A percentile compares a stretch with the other conserved stretches of the same genome.
Conservation (phyloP, 2,113 vertebrate genomes). For the Trogon melanurus region DNA sequence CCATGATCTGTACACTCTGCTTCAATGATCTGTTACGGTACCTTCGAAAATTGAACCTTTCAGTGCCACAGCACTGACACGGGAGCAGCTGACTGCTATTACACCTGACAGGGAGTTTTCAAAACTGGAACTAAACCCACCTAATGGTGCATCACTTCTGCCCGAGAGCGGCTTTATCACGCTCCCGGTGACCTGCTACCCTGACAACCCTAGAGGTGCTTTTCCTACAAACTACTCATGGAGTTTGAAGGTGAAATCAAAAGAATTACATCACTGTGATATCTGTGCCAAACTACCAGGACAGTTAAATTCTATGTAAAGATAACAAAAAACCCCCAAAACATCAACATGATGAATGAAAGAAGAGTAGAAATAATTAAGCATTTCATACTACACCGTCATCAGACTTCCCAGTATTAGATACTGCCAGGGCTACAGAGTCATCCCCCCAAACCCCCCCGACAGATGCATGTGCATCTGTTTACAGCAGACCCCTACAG, state of each 20-base stretch:
- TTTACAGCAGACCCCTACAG: background rate
- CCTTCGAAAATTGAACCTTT: background rate
- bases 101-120: background rate
- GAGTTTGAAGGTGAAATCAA: background rate
- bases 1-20: background rate
- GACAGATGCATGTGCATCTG: too few relatives aligned
- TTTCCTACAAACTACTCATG: background rate
- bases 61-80: background rate
- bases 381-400: background rate
- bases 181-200: background rate
- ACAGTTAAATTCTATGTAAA: background rate
- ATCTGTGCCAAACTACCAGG: background rate
- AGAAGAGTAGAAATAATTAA: background rate
- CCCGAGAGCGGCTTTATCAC: accelerated
- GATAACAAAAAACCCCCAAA: background rate
- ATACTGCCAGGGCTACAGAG: background rate
- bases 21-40: background rate
- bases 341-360: background rate
- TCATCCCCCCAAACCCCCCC: background rate
- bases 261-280: background rate
- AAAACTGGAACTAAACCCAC: background rate
- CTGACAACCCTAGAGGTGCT: background rate
- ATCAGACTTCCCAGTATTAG: background rate
- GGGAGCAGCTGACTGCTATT: background rate
- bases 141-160: background rate